A percentile compares a stretch with the other conserved stretches of the same genome.
Conservation (phyloP, 2,888 invertebrate species). For the Cerastoderma edule region DNA sequence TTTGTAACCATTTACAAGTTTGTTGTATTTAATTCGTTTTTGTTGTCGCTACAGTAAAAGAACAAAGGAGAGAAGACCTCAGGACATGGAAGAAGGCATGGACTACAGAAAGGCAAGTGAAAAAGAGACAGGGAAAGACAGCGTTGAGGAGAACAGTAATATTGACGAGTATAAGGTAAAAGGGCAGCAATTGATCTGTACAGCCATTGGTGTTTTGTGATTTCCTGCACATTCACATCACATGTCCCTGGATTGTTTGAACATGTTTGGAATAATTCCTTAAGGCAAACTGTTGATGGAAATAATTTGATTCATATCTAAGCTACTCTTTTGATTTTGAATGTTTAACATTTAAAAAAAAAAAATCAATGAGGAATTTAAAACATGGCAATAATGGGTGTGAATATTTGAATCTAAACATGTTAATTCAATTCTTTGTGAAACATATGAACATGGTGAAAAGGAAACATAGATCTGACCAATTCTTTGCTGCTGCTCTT, state of each 20-base stretch:
- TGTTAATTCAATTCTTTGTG: too few relatives aligned
- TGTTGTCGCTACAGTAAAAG: slow-evolving; percentile 26
- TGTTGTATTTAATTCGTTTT: too few relatives aligned
- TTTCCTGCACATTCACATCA: too few relatives aligned
- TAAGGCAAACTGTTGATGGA: too few relatives aligned
- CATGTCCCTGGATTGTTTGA: too few relatives aligned
- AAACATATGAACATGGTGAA: too few relatives aligned
- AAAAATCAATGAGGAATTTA: background rate
- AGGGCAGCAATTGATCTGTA: too few relatives aligned
- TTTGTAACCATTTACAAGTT: too few relatives aligned
- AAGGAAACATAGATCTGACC: too few relatives aligned
- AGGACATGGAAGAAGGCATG: background rate
- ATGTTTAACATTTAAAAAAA: background rate
- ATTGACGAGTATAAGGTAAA: slow-evolving; percentile 19
- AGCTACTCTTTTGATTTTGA: background rate
- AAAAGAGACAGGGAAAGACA: background rate
- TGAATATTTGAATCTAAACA: too few relatives aligned
- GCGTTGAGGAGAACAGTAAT: slow-evolving; percentile 16
- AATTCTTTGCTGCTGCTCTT: slow-evolving; percentile 15
- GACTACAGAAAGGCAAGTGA: slow-evolving; percentile 25
- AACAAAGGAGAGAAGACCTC: slow-evolving; percentile 11
- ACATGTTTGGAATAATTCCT: too few relatives aligned
- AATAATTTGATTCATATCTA: background rate
- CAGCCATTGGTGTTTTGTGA: too few relatives aligned
- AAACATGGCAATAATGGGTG: background rate